phyloP scores from a whole-genome alignment of 2,113 vertebrate species.

The Perca schrenkii region DNA sequence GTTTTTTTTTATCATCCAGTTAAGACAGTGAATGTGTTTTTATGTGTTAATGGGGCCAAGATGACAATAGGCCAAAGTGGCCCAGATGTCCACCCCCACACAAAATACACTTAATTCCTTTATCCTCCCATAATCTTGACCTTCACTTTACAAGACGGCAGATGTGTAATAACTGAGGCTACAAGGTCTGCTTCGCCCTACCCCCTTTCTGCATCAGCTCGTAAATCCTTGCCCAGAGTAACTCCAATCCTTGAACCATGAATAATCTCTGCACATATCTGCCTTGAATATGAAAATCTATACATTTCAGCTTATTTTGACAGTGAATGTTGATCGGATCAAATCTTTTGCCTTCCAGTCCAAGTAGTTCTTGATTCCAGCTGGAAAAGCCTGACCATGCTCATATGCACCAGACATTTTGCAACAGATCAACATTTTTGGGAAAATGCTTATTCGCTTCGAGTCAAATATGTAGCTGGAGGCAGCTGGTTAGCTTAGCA shows the following conservation, averaged over 20 bases:
- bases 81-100: constrained; percentile 5
- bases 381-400: background rate
- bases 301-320: constrained; percentile 30
- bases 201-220: constrained; percentile 28
- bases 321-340: constrained; percentile 1
- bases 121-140: constrained; percentile 41
- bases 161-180: constrained; percentile 38
- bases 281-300: constrained; percentile 42
- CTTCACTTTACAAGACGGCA: constrained; percentile 37
- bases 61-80: constrained; percentile 14
- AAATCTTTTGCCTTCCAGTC: constrained; percentile 8
- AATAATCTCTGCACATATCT: constrained; percentile 49
- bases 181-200: constrained; percentile 23
- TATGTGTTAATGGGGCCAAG: constrained; percentile 8
- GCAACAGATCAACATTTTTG: background rate
- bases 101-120: constrained; percentile 37
- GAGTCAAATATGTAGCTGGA: background rate
- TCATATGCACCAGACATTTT: background rate
- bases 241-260: constrained; percentile 38
- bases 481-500: background rate
- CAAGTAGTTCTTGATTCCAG: background rate
- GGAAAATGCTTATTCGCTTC: background rate
- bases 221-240: constrained; percentile 53
- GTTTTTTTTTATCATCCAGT: background rate
- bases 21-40: background rate